Evolutionary conservation across 1,140 invertebrate genomes (phyloP).

Genomic region (Hyposmocoma kahamanoa): DNA sequence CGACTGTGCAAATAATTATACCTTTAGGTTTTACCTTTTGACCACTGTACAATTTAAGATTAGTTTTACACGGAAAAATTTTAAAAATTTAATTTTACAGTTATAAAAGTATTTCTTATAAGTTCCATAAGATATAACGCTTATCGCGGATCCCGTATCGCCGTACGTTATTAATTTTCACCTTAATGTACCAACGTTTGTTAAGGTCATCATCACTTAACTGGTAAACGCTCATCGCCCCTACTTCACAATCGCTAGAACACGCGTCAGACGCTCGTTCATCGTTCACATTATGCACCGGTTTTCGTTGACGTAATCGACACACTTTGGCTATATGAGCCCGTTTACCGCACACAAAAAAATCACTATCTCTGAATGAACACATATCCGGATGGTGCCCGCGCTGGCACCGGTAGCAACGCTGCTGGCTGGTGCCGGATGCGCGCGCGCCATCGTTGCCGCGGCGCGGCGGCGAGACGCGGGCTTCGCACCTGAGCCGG

Average conservation of each 20-base stretch:
- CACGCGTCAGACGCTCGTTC: background rate
- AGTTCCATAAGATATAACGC: background rate
- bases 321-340: constrained; percentile 7
- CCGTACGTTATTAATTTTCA: constrained; percentile 3
- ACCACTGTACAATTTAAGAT: constrained; percentile 3
- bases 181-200: background rate
- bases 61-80: background rate
- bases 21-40: constrained; percentile 5
- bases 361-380: constrained; percentile 4
- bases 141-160: constrained; percentile 8
- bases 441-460: background rate
- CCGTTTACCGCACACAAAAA: constrained; percentile 7
- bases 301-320: background rate
- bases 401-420: constrained; percentile 7
- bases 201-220: constrained; percentile 2
- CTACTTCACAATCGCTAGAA: background rate
- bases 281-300: background rate
- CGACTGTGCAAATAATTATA: background rate
- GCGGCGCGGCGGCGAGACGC: no score
- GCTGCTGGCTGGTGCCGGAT: background rate
- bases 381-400: background rate
- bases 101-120: background rate
- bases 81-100: no score
- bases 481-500: no score
- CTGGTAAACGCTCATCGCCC: background rate